phyloP scores from a whole-genome alignment of 2,113 vertebrate genomes.

The Cepphus grylle region DNA sequence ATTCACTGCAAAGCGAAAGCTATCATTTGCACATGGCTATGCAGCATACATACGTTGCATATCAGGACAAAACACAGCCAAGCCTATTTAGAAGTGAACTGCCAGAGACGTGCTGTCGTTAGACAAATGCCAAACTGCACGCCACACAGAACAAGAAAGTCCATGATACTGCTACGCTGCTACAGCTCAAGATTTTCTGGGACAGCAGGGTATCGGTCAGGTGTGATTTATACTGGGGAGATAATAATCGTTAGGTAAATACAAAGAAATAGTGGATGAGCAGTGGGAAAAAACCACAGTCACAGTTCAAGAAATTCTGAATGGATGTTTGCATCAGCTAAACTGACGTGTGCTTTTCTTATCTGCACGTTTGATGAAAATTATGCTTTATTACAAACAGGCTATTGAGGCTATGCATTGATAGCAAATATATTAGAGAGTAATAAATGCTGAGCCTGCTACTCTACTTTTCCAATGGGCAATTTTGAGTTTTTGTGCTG shows the following conservation, averaged over 20 bases:
- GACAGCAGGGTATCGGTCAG: not conserved
- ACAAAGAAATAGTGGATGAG: not conserved
- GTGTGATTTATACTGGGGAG: not conserved
- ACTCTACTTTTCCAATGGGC: not conserved
- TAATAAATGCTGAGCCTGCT: not conserved
- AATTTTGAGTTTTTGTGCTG: not conserved
- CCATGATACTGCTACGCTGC: not conserved
- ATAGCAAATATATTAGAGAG: not conserved
- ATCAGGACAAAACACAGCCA: not conserved
- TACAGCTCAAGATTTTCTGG: not conserved
- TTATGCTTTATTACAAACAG: not conserved
- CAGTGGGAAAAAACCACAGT: not conserved
- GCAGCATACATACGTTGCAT: not conserved
- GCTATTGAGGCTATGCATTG: not conserved
- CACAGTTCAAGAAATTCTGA: not conserved
- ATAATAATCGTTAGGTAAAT: not conserved
- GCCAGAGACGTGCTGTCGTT: not conserved
- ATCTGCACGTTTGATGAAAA: not conserved
- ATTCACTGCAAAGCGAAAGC: not conserved
- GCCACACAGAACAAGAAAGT: not conserved
- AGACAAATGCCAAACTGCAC: not conserved
- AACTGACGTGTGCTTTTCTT: not conserved
- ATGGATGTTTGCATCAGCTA: not conserved
- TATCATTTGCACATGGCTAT: not conserved
- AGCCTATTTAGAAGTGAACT: not conserved